Evolutionary conservation across 2,797 vertebrate species (phyloP).

Genomic region (Sebastes steindachneri): DNA sequence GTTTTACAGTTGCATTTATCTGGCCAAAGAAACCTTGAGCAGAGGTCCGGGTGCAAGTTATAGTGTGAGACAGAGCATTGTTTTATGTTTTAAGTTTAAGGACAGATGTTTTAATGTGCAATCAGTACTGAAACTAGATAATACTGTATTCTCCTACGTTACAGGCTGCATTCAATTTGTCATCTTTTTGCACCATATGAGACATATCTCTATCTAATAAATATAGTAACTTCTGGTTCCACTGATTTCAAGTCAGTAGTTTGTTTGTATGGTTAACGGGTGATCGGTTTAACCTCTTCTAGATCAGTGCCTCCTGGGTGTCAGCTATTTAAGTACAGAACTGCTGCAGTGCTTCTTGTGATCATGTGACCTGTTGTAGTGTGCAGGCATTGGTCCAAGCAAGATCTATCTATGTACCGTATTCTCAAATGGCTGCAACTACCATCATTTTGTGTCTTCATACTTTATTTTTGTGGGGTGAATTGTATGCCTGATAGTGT

Average conservation of each 20-base stretch:
- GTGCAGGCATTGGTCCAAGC: slow-evolving; percentile 27
- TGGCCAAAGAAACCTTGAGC: slow-evolving; percentile 47
- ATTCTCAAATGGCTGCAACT: slow-evolving; percentile 30
- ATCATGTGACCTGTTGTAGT: slow-evolving; percentile 22
- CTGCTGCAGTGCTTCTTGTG: slow-evolving; percentile 18
- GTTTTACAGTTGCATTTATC: not conserved
- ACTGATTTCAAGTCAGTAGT: slow-evolving; percentile 2
- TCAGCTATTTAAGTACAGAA: not conserved
- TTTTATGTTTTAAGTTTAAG: not conserved
- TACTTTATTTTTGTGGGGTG: slow-evolving; percentile 38
- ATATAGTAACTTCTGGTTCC: slow-evolving; percentile 1
- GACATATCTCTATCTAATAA: not conserved
- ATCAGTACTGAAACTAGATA: slow-evolving; percentile 33
- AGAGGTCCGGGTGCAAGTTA: not conserved
- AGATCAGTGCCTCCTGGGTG: not conserved
- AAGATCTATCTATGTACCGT: not conserved
- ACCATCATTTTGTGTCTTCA: slow-evolving; percentile 23
- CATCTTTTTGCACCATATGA: not conserved
- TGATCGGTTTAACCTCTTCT: not conserved
- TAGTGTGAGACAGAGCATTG: not conserved
- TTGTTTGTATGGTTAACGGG: not conserved
- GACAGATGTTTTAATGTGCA: slow-evolving; percentile 51
- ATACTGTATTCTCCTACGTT: not conserved
- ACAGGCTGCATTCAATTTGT: slow-evolving; percentile 22
- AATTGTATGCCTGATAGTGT: slow-evolving; percentile 42